Base-by-base conservation (phyloP, 2,797 vertebrate species). In the Poecile montanus region DNA sequence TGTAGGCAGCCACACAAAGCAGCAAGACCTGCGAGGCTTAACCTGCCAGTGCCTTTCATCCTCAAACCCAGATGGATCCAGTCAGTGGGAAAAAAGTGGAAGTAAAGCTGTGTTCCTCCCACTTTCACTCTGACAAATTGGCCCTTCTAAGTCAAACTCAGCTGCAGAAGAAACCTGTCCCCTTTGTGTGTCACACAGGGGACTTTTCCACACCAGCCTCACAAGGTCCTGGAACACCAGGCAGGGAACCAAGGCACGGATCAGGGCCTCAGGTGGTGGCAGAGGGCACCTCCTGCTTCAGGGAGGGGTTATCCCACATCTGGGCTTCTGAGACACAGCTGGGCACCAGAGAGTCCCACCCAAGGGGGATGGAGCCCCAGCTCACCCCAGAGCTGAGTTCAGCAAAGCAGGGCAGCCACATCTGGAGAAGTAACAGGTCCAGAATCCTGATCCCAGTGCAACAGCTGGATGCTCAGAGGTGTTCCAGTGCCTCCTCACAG, bases 161-260 rank as follows among this genome's bases (percentile, higher is more conserved):
- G 51, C 70, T 79, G 70, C 9, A 66, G 30, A 44, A 51, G 61
- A 51, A 77, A 71, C 12, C 15, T 0, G 7, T 34, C 27, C 42
- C 78, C 62, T 72, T 19, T 6, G 2, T 22, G 9, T 17, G 38
- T 30, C 47, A 5, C 0, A 8, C 1, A 34, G 34, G 60, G 60
- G 16, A 44, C 20, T 11, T 38, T 32, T 5, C 34, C 8, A 3
- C 53, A 36, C 0, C 0, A 29, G 48, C 32, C 45, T 30, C 51
- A 25, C 30, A 5, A 32, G 18, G 21, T 6, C 36, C 38, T 60
- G 48, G 8, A 38, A 13, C 0, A 36, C n/a, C 51, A 60, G 54
- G 12, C 16, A 34, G 16, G 44, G 63, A 53, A 25, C 5, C 17
- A 48, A 53, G 56, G 58, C 36, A 25, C 0, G 0, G 16, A n/a